Conservation (phyloP, 2,797 vertebrate species). For the Peromyscus eremicus region DNA sequence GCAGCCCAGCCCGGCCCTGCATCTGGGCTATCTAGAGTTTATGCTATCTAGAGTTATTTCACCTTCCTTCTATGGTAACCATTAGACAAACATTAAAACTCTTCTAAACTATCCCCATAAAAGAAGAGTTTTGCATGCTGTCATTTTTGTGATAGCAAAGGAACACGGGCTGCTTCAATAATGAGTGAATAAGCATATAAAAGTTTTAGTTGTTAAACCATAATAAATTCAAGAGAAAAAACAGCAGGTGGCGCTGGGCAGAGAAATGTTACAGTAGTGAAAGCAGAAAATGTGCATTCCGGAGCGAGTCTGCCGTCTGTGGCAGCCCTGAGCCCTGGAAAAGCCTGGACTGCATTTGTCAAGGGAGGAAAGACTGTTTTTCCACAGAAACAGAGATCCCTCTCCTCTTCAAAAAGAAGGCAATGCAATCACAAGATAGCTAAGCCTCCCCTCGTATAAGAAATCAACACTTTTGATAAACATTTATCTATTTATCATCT, state of each 20-base stretch:
- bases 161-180: constrained; percentile 5
- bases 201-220: background rate
- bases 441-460: background rate
- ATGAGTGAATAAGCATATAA: background rate
- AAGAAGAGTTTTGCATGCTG: constrained; percentile 22
- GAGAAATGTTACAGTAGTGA: background rate
- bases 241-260: background rate
- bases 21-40: background rate
- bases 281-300: background rate
- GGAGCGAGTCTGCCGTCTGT: background rate
- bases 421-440: constrained; percentile 10
- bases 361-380: background rate
- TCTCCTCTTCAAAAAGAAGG: constrained; percentile 53
- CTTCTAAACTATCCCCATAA: background rate
- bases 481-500: background rate
- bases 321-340: background rate
- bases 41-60: no score
- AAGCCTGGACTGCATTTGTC: background rate
- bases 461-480: constrained; percentile 29
- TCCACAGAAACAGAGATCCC: background rate
- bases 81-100: constrained; percentile 14
- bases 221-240: constrained; percentile 46
- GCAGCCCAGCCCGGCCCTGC: background rate
- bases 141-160: background rate
- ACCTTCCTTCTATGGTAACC: constrained; percentile 31